A percentile compares a stretch with the other conserved stretches of the same genome.
Evolutionary conservation across 2,888 invertebrate species (phyloP).

Genomic region (Drosophila limbata): DNA sequence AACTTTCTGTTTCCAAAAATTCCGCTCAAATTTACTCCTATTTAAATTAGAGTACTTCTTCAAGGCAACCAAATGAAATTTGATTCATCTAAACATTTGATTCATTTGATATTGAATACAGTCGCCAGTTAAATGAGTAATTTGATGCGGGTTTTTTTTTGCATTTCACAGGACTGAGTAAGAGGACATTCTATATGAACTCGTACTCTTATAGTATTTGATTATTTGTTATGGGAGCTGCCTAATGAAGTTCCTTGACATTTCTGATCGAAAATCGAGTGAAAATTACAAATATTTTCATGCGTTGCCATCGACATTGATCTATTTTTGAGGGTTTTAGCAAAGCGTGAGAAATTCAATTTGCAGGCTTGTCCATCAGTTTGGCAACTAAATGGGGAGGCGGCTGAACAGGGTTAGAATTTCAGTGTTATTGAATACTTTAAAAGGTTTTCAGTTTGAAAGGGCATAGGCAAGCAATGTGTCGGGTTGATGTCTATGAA

Average conservation of each 20-base stretch:
- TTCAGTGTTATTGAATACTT: slow-evolving; percentile 78
- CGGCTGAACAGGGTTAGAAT: slow-evolving; percentile 50
- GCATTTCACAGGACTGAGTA: not conserved
- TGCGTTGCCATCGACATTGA: slow-evolving; percentile 24
- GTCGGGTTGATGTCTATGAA: slow-evolving; percentile 57
- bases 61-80: slow-evolving; percentile 37
- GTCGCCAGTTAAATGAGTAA: slow-evolving; percentile 45
- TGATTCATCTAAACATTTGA: slow-evolving; percentile 37
- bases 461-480: slow-evolving; percentile 28
- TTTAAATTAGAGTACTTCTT: not conserved
- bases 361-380: slow-evolving; percentile 59
- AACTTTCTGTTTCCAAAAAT: not conserved
- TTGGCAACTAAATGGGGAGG: not conserved
- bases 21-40: not conserved
- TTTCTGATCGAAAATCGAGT: slow-evolving; percentile 33
- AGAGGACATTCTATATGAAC: slow-evolving; percentile 12
- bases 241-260: slow-evolving; percentile 54
- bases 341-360: slow-evolving; percentile 71
- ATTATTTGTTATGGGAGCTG: slow-evolving; percentile 12
- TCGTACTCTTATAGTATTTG: not conserved
- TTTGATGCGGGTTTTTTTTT: slow-evolving; percentile 33
- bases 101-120: slow-evolving; percentile 24
- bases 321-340: slow-evolving; percentile 19
- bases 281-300: slow-evolving; percentile 40
- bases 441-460: slow-evolving; percentile 68